Conservation (phyloP, 2,113 vertebrate species). For the Calidris pygmaea region DNA sequence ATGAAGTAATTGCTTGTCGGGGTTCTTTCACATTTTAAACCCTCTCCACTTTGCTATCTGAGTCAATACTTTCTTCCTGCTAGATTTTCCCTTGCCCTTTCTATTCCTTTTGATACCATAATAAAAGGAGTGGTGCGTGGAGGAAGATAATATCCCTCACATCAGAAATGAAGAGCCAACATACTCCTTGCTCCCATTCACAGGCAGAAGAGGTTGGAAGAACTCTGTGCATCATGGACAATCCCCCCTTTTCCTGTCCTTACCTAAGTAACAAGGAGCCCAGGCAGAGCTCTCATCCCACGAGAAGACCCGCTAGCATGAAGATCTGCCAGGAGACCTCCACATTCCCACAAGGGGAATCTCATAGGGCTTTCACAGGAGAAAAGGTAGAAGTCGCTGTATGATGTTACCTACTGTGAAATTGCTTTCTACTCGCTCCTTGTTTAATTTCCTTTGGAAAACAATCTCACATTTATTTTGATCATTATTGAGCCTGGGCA, state of each 20-base stretch:
- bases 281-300: neutral
- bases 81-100: neutral
- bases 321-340: neutral
- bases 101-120: neutral
- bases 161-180: neutral
- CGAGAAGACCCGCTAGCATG: rapidly evolving
- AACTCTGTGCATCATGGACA: neutral
- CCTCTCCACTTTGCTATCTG: neutral
- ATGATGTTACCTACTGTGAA: neutral
- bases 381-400: neutral
- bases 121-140: neutral
- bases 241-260: neutral
- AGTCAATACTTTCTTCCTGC: neutral
- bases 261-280: neutral
- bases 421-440: neutral
- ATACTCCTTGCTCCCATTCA: neutral
- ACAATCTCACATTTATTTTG: neutral
- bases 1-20: neutral
- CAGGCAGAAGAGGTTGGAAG: neutral
- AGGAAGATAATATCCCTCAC: neutral
- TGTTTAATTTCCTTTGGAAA: neutral
- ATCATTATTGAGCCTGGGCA: neutral
- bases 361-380: neutral
- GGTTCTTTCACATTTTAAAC: neutral
- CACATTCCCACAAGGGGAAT: too few species aligned